phyloP scores from a whole-genome alignment of 2,888 invertebrate genomes.

The Lucinisca nassula region DNA sequence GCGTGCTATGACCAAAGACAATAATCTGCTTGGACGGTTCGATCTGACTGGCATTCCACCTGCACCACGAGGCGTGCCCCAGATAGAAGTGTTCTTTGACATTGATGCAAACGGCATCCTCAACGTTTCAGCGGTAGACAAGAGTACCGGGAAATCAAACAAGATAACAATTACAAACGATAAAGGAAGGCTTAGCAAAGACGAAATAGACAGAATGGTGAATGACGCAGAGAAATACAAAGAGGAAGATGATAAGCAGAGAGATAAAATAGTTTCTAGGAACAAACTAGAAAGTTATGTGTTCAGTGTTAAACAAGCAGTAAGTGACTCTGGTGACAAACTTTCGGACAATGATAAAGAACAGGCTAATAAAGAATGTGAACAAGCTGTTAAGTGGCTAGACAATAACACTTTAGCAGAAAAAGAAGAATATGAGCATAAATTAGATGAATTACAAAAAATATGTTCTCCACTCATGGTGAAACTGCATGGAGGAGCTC shows the following conservation, averaged over 20 bases:
- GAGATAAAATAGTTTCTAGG: slow-evolving; percentile 80
- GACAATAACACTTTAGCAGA: slow-evolving; percentile 94
- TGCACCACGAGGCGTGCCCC: slow-evolving; percentile 84
- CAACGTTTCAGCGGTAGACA: slow-evolving; percentile 90
- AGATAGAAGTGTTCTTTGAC: slow-evolving; percentile 92
- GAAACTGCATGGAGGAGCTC: slow-evolving; percentile 62
- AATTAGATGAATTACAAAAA: slow-evolving; percentile 92
- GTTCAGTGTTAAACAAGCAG: slow-evolving; percentile 89
- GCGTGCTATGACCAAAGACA: slow-evolving; percentile 98
- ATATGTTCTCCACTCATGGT: slow-evolving; percentile 94
- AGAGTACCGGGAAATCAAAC: slow-evolving; percentile 93
- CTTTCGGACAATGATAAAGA: slow-evolving; percentile 92
- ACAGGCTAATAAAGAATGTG: slow-evolving; percentile 89
- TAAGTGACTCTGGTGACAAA: slow-evolving; percentile 89
- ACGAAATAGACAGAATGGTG: slow-evolving; percentile 94
- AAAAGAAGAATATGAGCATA: slow-evolving; percentile 92
- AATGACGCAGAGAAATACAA: slow-evolving; percentile 85
- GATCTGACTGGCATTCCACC: slow-evolving; percentile 85
- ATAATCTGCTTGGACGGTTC: slow-evolving; percentile 90
- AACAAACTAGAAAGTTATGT: slow-evolving; percentile 83
- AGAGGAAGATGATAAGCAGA: slow-evolving; percentile 85
- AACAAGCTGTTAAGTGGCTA: slow-evolving; percentile 92
- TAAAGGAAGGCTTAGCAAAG: slow-evolving; percentile 94
- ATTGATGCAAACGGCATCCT: slow-evolving; percentile 96
- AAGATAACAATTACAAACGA: slow-evolving; percentile 96